Evolutionary conservation across 2,888 invertebrate genomes (phyloP).

Genomic region (Patella caerulea): DNA sequence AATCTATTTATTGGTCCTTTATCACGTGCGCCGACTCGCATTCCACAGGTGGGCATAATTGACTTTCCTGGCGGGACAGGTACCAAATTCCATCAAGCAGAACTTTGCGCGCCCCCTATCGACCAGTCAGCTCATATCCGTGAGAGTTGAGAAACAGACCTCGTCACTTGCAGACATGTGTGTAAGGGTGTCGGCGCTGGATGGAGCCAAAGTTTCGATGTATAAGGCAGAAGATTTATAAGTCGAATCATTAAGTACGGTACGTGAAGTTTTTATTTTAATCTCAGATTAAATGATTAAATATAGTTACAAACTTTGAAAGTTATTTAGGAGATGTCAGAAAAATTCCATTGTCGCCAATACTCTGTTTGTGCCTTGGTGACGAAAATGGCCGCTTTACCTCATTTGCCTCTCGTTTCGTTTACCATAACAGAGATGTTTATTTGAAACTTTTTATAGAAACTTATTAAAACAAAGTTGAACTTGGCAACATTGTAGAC

Average conservation of each 20-base stretch:
- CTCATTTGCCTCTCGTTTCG: not conserved
- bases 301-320: not conserved
- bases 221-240: not conserved
- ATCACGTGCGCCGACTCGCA: not conserved
- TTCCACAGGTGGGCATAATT: slow-evolving; percentile 11
- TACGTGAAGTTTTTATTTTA: not conserved
- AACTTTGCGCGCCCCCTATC: slow-evolving; percentile 25
- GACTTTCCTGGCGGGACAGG: slow-evolving; percentile 15
- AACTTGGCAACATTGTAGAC: no score
- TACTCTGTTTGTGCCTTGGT: not conserved
- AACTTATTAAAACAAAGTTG: no score
- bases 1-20: not conserved
- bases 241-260: not conserved
- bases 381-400: slow-evolving; percentile 4
- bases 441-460: no score
- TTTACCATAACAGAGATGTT: no score
- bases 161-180: slow-evolving; percentile 10
- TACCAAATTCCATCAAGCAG: slow-evolving; percentile 28
- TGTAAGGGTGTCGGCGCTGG: not conserved
- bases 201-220: slow-evolving; percentile 13
- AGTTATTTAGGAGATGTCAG: slow-evolving; percentile 1
- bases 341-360: slow-evolving; percentile 10
- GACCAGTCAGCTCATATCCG: slow-evolving; percentile 9
- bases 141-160: not conserved
- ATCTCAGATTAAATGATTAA: not conserved